Evolutionary conservation across 2,797 vertebrate species (phyloP).

Genomic region (Threskiornis aethiopicus): DNA sequence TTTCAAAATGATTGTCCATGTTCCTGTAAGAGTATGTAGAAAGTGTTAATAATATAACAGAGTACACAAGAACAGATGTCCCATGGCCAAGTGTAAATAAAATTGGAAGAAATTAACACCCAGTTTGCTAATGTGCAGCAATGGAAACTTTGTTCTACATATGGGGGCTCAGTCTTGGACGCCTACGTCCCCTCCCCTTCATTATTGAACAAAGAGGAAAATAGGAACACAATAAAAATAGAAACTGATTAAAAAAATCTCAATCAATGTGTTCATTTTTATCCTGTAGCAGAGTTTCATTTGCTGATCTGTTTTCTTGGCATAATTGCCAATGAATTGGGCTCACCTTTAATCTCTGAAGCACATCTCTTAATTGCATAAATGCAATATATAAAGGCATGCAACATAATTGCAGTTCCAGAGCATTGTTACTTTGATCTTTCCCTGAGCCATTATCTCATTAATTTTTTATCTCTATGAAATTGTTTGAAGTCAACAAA

Average conservation of each 20-base stretch:
- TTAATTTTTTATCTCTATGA: background rate
- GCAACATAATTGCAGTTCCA: background rate
- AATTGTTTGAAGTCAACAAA: background rate
- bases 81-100: conserved; percentile 67
- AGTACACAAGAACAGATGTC: conserved; percentile 70
- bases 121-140: conserved; percentile 43
- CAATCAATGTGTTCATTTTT: background rate
- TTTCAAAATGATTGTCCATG: background rate
- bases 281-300: background rate
- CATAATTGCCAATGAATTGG: background rate
- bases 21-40: background rate
- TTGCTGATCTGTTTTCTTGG: background rate
- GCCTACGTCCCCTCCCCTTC: conserved; percentile 39
- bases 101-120: conserved; percentile 67
- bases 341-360: conserved; percentile 11
- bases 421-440: background rate
- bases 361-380: background rate
- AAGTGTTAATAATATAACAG: conserved; percentile 41
- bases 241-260: conserved; percentile 42
- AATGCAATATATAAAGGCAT: background rate
- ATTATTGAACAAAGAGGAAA: conserved; percentile 67
- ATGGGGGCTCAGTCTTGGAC: background rate
- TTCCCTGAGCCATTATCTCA: background rate
- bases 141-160: conserved; percentile 60
- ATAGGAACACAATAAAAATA: conserved; percentile 66